Percentiles rank a stretch among this genome's conserved stretches.
Conservation (phyloP, 2,888 invertebrate species). For the Elysia crispata region DNA sequence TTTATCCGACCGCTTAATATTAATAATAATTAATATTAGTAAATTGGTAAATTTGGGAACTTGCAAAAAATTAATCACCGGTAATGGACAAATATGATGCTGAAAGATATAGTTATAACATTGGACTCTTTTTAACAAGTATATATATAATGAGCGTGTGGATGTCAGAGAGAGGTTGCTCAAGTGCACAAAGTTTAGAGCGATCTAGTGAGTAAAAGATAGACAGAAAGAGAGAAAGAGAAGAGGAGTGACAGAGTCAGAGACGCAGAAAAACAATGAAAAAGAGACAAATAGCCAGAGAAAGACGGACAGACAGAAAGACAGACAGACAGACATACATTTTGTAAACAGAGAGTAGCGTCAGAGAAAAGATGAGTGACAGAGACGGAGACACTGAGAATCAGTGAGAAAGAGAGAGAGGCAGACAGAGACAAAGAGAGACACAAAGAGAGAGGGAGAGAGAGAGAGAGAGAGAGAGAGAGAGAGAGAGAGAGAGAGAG, state of each 20-base stretch:
- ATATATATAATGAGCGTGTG: no score
- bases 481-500: constrained; percentile 21
- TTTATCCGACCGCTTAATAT: no score
- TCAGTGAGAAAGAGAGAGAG: constrained; percentile 18
- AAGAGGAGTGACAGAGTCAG: constrained; percentile 10
- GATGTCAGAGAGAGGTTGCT: no score
- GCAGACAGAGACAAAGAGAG: constrained; percentile 24
- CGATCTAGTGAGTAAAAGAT: background rate
- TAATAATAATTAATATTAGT: no score
- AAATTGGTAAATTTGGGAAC: no score
- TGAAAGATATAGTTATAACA: no score
- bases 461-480: constrained; percentile 16
- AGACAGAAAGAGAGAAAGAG: constrained; percentile 10
- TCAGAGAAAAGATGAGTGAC: background rate
- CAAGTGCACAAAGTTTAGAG: no score
- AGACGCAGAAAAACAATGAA: background rate
- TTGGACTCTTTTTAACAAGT: no score
- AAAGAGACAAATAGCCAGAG: constrained; percentile 12
- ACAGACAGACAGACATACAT: constrained; percentile 16
- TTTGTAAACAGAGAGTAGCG: background rate
- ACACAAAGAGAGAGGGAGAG: constrained; percentile 16
- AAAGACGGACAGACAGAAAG: constrained; percentile 9
- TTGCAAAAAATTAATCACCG: no score
- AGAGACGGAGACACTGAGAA: background rate
- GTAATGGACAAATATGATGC: no score